Percentiles rank a stretch among this genome's conserved stretches.
Evolutionary conservation across 2,113 vertebrate species (phyloP).

Genomic region (Microcebus lehilahytsara): DNA sequence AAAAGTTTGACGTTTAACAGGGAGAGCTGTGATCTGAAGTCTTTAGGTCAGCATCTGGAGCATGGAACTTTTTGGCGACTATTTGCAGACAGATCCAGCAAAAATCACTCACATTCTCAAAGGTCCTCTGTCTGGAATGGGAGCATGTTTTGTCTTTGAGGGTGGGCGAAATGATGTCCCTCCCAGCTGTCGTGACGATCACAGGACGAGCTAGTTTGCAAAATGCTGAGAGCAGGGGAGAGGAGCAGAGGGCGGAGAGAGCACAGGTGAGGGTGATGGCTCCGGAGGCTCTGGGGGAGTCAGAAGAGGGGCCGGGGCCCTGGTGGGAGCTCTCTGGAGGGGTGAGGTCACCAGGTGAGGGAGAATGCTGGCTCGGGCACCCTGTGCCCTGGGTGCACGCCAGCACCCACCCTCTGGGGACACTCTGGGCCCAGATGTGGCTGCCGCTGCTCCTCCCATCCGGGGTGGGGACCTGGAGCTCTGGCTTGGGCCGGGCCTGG

Average conservation of each 20-base stretch:
- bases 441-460: not conserved
- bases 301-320: accelerated
- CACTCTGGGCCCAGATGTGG: not conserved
- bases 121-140: not conserved
- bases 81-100: not conserved
- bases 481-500: too few relatives aligned
- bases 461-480: accelerated
- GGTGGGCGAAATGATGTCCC: not conserved
- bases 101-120: not conserved
- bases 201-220: not conserved
- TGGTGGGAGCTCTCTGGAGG: not conserved
- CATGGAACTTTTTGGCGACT: not conserved
- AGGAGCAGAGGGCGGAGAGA: not conserved
- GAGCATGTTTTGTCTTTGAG: not conserved
- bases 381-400: too few relatives aligned
- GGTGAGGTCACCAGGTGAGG: not conserved
- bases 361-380: not conserved
- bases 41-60: not conserved
- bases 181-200: not conserved
- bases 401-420: too few relatives aligned
- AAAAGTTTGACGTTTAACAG: not conserved
- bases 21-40: not conserved
- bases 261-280: not conserved
- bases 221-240: not conserved
- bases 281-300: not conserved